Percentiles rank a stretch among this genome's conserved stretches.
Evolutionary conservation across 2,113 vertebrate genomes (phyloP).

Genomic region (Orientallactaga bullata): DNA sequence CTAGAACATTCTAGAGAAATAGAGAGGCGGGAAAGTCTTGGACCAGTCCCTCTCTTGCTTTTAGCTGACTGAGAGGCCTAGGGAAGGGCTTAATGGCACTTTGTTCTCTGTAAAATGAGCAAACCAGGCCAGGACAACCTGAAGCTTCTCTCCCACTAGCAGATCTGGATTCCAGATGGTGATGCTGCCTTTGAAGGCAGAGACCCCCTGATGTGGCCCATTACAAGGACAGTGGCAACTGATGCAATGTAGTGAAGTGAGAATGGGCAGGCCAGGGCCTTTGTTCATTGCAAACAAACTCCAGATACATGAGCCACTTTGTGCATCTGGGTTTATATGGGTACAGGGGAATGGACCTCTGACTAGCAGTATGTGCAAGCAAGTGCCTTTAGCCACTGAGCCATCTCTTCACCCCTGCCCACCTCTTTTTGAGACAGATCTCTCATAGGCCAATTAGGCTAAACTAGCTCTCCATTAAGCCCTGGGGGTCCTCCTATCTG

Average conservation of each 20-base stretch:
- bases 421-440: too few species aligned
- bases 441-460: too few species aligned
- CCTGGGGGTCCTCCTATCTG: too few species aligned
- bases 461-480: too few species aligned
- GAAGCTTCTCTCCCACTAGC: not conserved
- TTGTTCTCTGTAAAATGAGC: not conserved
- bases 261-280: too few species aligned
- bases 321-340: too few species aligned
- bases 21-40: not conserved
- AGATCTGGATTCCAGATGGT: fast-evolving
- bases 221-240: not conserved
- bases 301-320: too few species aligned
- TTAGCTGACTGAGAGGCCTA: not conserved
- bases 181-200: not conserved
- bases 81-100: not conserved
- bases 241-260: fast-evolving
- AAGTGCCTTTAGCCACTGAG: too few species aligned
- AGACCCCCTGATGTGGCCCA: not conserved
- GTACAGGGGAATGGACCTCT: too few species aligned
- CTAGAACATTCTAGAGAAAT: not conserved
- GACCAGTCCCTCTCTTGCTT: not conserved
- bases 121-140: not conserved
- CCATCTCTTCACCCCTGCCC: too few species aligned
- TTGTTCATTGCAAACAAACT: too few species aligned
- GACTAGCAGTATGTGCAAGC: too few species aligned